Evolutionary conservation across 2,797 vertebrate genomes (phyloP).

Genomic region (Muscicapa comitata): DNA sequence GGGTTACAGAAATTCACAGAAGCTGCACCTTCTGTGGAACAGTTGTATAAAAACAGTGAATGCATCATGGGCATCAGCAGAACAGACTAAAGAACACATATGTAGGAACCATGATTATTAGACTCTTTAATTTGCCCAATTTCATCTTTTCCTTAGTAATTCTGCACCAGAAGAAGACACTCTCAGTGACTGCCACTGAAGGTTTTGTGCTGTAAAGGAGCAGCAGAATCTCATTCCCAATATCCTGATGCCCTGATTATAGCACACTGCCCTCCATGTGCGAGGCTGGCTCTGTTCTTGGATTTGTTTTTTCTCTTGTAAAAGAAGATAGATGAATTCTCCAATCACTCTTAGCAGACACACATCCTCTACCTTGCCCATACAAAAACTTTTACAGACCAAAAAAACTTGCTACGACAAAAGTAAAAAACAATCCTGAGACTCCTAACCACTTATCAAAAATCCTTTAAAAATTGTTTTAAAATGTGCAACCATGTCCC

Average conservation of each 20-base stretch:
- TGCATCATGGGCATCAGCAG: neutral
- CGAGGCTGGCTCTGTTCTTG: neutral
- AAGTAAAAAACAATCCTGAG: neutral
- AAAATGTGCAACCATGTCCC: neutral
- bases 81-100: neutral
- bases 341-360: neutral
- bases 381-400: neutral
- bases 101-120: neutral
- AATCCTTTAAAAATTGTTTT: neutral
- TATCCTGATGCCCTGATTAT: neutral
- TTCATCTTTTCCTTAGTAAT: neutral
- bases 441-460: neutral
- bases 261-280: neutral
- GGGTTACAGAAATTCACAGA: neutral
- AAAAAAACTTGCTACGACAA: fast-evolving
- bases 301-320: neutral
- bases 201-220: neutral
- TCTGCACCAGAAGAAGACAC: neutral
- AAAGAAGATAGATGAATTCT: neutral
- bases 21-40: neutral
- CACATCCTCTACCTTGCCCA: neutral
- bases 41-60: neutral
- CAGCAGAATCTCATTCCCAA: neutral
- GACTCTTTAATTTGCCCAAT: neutral
- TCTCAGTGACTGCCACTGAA: neutral